These are phyloP conservation scores for Pholis gunnellus DNA, from an alignment of 2,113 vertebrate species.

Conservation along the genomic window DNA sequence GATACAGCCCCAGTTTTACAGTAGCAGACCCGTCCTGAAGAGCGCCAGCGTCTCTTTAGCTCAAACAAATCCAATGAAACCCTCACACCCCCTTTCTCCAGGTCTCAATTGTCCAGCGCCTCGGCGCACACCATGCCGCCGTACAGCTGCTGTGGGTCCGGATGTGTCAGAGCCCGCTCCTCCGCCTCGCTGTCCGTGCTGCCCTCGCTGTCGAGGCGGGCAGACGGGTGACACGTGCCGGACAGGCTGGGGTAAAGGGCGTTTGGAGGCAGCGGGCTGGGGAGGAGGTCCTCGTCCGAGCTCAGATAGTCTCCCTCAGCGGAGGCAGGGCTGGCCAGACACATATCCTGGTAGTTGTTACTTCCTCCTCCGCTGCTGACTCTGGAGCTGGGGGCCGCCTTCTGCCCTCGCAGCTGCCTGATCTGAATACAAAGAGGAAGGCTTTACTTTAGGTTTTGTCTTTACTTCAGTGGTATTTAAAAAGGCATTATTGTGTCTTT, in stretches of 20 bases:
- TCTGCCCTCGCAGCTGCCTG: conserved; percentile 89
- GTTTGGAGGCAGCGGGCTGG: conserved; percentile 84
- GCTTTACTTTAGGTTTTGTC: not conserved
- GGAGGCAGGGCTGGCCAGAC: conserved; percentile 86
- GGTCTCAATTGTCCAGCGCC: conserved; percentile 78
- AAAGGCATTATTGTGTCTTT: not conserved
- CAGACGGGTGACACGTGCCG: conserved; percentile 81
- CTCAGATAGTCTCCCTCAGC: conserved; percentile 93
- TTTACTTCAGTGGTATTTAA: not conserved
- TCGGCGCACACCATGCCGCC: conserved; percentile 81
- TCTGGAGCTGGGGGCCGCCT: conserved; percentile 75
- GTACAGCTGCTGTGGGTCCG: conserved; percentile 81
- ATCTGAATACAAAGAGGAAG: conserved; percentile 80
- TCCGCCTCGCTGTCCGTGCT: conserved; percentile 90
- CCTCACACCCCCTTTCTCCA: not conserved
- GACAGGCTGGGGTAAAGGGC: conserved; percentile 86
- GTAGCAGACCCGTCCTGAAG: conserved; percentile 24
- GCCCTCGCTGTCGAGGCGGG: conserved; percentile 90
- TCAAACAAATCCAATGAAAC: conserved; percentile 19
- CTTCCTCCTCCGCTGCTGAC: conserved; percentile 77
- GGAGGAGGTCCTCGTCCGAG: conserved; percentile 92
- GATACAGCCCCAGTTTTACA: conserved; percentile 35
- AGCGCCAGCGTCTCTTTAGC: conserved; percentile 27
- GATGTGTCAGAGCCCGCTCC: conserved; percentile 71
- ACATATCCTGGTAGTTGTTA: conserved; percentile 86